Evolutionary conservation across 2,113 vertebrate species (phyloP).

Genomic region (human): GRCh38 chr9:114185501-114186000

Average conservation of each 20-base stretch:
- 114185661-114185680: rapidly evolving
- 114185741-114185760: not conserved
- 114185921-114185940: not conserved
- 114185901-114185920: not conserved
- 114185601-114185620: not conserved
- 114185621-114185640: not conserved
- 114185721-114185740: not conserved
- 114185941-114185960: not conserved
- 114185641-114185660: not conserved
- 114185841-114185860: not conserved
- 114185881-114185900: not conserved
- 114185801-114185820: not conserved
- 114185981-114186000: not conserved
- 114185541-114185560: not conserved
- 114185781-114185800: not conserved
- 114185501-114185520: not conserved
- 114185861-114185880: not conserved
- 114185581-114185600: not conserved
- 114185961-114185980: not conserved
- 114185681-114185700: not conserved
- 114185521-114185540: not conserved
- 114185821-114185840: not conserved
- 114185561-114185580: not conserved
- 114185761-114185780: not conserved
- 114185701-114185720: not conserved